These are phyloP conservation scores for Spea multiplicata DNA, from an alignment of 2,113 vertebrate species.

Conservation along the genomic window DNA sequence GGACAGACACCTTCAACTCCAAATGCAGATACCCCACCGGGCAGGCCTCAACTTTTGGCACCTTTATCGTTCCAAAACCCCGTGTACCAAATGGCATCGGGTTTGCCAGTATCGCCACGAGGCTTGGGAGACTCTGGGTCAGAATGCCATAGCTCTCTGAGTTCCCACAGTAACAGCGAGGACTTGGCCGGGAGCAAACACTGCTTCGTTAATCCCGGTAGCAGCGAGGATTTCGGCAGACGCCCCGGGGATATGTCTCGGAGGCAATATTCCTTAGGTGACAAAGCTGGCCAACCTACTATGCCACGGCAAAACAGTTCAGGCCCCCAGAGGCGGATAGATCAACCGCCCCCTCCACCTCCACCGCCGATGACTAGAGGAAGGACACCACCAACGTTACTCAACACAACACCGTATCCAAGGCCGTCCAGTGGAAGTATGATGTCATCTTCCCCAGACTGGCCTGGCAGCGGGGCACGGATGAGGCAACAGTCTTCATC, in stretches of 20 bases:
- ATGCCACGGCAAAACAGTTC: slow-evolving; percentile 89
- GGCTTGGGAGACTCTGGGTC: slow-evolving; percentile 88
- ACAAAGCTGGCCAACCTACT: slow-evolving; percentile 78
- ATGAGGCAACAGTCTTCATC: slow-evolving; percentile 92
- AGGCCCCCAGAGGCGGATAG: slow-evolving; percentile 89
- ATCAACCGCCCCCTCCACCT: slow-evolving; percentile 80
- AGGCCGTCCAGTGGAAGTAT: slow-evolving; percentile 84
- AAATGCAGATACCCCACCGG: slow-evolving; percentile 72
- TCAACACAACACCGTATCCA: slow-evolving; percentile 82
- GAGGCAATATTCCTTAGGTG: slow-evolving; percentile 84
- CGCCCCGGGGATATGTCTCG: slow-evolving; percentile 85
- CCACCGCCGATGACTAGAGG: slow-evolving; percentile 75
- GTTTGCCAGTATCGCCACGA: slow-evolving; percentile 86
- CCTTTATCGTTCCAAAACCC: slow-evolving; percentile 98
- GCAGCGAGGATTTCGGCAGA: slow-evolving; percentile 77
- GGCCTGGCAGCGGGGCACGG: slow-evolving; percentile 82
- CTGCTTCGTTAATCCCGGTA: slow-evolving; percentile 68
- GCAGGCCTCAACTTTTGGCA: slow-evolving; percentile 87
- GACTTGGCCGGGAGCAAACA: slow-evolving; percentile 70
- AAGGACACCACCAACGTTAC: slow-evolving; percentile 82
- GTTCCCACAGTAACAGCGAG: slow-evolving; percentile 97
- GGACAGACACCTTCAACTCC: slow-evolving; percentile 80
- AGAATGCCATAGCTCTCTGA: slow-evolving; percentile 95
- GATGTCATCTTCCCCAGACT: slow-evolving; percentile 85
- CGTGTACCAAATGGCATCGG: slow-evolving; percentile 96